Evolutionary conservation across 2,113 vertebrate genomes (phyloP), one percentile per base, ranked within the genome.

Genomic region (Psilopsiagon aymara): DNA sequence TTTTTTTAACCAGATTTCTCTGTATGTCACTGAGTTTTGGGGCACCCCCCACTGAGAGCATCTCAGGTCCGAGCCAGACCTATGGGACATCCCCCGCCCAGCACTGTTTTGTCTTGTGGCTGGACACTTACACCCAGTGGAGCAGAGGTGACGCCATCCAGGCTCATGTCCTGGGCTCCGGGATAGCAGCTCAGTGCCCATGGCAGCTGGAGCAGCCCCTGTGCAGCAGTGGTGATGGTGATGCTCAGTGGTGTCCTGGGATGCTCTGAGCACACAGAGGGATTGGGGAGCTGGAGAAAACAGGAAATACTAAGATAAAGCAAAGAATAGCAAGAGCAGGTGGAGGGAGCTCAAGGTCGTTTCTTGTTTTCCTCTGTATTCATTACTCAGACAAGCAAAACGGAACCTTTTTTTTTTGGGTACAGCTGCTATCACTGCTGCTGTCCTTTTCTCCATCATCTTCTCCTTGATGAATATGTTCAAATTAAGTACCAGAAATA

Each of bases 401-500:
- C 37, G 23, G 59, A 78, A n/a, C 14, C 17, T 41, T 41, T 78
- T 70, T 39, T 49, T 44, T 10, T 29, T 16, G 13, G 39, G 35
- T 94, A 67, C 91, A 94, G 88, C 80, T 94, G 91, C 77, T 93
- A 4, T 76, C 78, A 31, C 43, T 88, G 67, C 37, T 70, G 71
- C 81, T 82, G 41, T 86, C 62, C 74, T 86, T 90, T 79, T 46
- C 43, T 5, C 52, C 27, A 31, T 89, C 77, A 49, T 71, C 73
- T 57, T 80, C 27, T 73, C 51, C 80, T 71, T 89, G 63, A 89
- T 93, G 88, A 93, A 91, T 93, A 59, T 0, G 5, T 68, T 76
- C n/a, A 76, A 73, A 91, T 93, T 89, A 67, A 68, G 77, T 80
- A n/a, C 81, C 59, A 86, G 93, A 95, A 93, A 77, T 91, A 88